Conservation (phyloP, 2,797 vertebrate genomes). For the Tokudaia muenninki region DNA sequence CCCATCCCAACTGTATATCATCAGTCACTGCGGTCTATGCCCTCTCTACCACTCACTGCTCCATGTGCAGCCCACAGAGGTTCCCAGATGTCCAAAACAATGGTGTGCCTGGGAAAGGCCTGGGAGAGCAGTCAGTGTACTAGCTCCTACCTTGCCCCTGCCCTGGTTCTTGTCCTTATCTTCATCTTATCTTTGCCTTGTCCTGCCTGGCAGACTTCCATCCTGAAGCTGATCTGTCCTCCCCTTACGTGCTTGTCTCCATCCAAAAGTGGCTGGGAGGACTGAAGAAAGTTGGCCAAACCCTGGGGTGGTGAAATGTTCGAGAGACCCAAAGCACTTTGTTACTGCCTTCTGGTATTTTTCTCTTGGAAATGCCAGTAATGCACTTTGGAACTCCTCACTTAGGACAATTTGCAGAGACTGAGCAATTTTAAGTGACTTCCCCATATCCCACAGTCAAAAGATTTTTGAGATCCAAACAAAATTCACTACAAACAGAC, state of each 20-base stretch:
- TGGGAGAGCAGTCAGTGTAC: not conserved
- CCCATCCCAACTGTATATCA: not conserved
- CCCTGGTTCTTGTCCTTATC: not conserved
- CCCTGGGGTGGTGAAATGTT: constrained; percentile 2
- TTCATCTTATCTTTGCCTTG: not conserved
- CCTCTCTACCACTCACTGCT: not conserved
- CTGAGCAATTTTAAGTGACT: constrained; percentile 51
- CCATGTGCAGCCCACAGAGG: not conserved
- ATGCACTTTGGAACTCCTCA: not conserved
- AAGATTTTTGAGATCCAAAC: constrained; percentile 43
- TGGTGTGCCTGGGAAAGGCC: not conserved
- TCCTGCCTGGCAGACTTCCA: not conserved
- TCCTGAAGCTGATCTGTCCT: not conserved
- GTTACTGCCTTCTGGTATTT: constrained; percentile 55
- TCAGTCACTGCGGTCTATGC: not conserved
- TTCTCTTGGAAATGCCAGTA: not conserved
- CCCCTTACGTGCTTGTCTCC: not conserved
- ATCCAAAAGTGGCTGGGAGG: not conserved
- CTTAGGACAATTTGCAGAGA: not conserved
- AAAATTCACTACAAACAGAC: constrained; percentile 10
- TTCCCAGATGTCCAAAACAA: constrained; percentile 26
- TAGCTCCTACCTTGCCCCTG: not conserved
- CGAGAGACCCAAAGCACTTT: constrained; percentile 30
- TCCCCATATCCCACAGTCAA: not conserved
- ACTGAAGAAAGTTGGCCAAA: not conserved